A percentile compares a stretch with the other conserved stretches of the same genome.
Conservation (phyloP, 2,113 vertebrate genomes). For the Falcunculus frontatus region DNA sequence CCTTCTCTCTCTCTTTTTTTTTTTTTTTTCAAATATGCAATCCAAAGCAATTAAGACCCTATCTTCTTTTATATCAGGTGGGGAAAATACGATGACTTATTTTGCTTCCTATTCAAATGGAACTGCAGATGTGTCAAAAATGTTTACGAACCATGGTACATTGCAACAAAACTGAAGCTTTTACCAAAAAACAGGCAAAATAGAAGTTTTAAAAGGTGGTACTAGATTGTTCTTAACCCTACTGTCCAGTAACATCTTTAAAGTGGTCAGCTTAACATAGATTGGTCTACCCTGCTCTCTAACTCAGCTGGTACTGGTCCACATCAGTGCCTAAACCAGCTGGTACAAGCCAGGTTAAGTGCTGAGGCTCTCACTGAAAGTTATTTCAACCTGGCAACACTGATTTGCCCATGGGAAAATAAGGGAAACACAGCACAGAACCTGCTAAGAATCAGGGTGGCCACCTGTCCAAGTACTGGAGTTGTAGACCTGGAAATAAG, state of each 20-base stretch:
- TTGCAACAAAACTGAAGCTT: not conserved
- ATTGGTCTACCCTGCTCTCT: not conserved
- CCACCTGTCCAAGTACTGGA: not conserved
- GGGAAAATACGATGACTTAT: not conserved
- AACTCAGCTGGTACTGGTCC: not conserved
- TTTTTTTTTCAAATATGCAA: not conserved
- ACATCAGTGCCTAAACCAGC: not conserved
- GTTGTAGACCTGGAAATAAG: not conserved
- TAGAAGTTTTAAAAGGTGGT: not conserved
- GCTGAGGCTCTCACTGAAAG: not conserved
- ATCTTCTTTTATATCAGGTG: not conserved
- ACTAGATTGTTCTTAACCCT: not conserved
- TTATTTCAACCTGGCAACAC: not conserved
- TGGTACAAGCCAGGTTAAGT: not conserved
- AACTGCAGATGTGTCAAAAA: not conserved
- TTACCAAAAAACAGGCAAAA: not conserved
- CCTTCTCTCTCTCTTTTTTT: too few species aligned
- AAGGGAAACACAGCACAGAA: not conserved
- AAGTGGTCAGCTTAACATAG: not conserved
- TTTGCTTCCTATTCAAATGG: not conserved
- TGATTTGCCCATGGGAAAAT: not conserved
- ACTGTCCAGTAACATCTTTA: not conserved
- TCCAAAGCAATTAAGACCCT: not conserved
- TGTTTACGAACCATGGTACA: not conserved
- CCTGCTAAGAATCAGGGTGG: not conserved